Percentiles rank a stretch among this genome's conserved stretches.
phyloP scores from a whole-genome alignment of 1,140 invertebrate genomes.

The Neodiprion lecontei region DNA sequence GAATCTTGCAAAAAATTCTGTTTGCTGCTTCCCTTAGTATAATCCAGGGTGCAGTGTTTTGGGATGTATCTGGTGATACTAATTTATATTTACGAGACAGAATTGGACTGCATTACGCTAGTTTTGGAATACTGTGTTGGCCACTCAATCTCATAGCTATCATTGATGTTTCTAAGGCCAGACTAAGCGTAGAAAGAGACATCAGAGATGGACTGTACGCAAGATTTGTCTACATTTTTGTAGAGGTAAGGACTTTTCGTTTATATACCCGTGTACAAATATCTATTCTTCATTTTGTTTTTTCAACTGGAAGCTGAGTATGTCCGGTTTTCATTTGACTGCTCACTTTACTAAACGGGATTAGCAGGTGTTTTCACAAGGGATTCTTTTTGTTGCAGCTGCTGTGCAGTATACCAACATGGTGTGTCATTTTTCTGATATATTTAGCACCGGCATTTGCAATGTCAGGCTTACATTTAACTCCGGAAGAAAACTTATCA shows the following conservation, averaged over 20 bases:
- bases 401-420: conserved; percentile 67
- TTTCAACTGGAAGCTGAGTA: conserved; percentile 6
- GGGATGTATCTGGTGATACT: conserved; percentile 80
- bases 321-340: conserved; percentile 12
- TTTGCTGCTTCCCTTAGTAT: conserved; percentile 82
- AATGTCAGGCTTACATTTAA: conserved; percentile 78
- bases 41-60: conserved; percentile 86
- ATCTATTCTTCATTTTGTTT: background rate
- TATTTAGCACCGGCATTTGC: conserved; percentile 88
- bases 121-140: conserved; percentile 79
- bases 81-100: conserved; percentile 78
- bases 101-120: conserved; percentile 84
- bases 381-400: conserved; percentile 58
- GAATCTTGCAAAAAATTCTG: conserved; percentile 78
- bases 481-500: conserved; percentile 52
- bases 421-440: conserved; percentile 76
- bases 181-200: conserved; percentile 78
- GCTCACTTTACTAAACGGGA: conserved; percentile 16
- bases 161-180: conserved; percentile 72
- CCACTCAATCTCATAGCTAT: conserved; percentile 76
- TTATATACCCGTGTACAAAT: conserved; percentile 10
- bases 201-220: conserved; percentile 81
- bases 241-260: conserved; percentile 69
- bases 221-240: conserved; percentile 77
- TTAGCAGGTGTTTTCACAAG: conserved; percentile 8